phyloP scores from a whole-genome alignment of 2,888 invertebrate species.

The Gonocerus acuteangulatus region DNA sequence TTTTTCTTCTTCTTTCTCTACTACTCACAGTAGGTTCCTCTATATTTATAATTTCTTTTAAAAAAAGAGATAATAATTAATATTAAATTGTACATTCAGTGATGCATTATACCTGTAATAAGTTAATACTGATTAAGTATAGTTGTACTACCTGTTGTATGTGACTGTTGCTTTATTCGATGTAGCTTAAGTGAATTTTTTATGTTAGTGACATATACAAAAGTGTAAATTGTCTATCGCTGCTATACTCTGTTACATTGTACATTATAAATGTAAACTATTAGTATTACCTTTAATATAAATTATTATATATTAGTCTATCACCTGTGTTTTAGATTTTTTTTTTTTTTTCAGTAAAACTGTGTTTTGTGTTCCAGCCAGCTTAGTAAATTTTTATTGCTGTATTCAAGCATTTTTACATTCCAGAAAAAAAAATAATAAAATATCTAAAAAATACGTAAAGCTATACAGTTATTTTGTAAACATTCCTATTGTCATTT shows the following conservation, averaged over 20 bases:
- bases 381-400: neutral
- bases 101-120: conserved; percentile 20
- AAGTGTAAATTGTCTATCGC: conserved; percentile 26
- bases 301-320: conserved; percentile 13
- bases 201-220: conserved; percentile 24
- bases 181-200: conserved; percentile 32
- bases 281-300: conserved; percentile 17
- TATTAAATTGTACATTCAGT: conserved; percentile 29
- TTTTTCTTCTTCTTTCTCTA: neutral
- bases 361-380: neutral
- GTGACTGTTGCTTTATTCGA: conserved; percentile 35
- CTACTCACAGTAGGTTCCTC: conserved; percentile 25
- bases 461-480: conserved; percentile 15
- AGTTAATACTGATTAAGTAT: conserved; percentile 27
- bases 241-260: conserved; percentile 24
- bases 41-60: conserved; percentile 23
- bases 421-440: conserved; percentile 14
- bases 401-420: neutral
- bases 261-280: conserved; percentile 21
- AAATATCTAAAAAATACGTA: neutral
- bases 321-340: conserved; percentile 8
- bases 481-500: conserved; percentile 16
- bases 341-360: neutral
- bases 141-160: conserved; percentile 31
- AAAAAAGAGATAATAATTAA: conserved; percentile 34